Conservation (phyloP, 1,140 invertebrate genomes). For the Euwallacea fornicatus region DNA sequence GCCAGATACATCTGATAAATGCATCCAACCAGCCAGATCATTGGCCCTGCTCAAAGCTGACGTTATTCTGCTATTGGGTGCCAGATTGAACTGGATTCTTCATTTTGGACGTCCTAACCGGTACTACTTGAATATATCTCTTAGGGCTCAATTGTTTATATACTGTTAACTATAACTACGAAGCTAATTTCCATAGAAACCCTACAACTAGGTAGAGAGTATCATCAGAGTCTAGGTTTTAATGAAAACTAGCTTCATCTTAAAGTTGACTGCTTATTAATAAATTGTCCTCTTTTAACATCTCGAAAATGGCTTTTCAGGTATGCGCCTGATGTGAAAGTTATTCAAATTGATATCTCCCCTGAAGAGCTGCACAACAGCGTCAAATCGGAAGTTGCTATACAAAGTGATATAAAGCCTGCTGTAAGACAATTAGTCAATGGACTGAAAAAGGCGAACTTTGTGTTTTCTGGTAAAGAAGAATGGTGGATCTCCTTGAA, state of each 20-base stretch:
- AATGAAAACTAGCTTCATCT: background rate
- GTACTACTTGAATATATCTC: background rate
- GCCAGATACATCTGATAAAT: slow-evolving; percentile 74
- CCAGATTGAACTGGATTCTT: slow-evolving; percentile 95
- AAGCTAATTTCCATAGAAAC: too few relatives aligned
- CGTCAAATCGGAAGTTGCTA: slow-evolving; percentile 56
- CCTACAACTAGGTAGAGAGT: too few relatives aligned
- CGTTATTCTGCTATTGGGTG: slow-evolving; percentile 85
- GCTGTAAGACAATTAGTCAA: slow-evolving; percentile 49
- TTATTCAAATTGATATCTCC: slow-evolving; percentile 90
- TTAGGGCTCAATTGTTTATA: too few relatives aligned
- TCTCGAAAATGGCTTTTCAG: slow-evolving; percentile 50
- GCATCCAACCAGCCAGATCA: slow-evolving; percentile 84
- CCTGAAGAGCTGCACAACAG: slow-evolving; percentile 94
- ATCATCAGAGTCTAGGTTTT: too few relatives aligned
- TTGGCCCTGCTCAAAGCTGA: slow-evolving; percentile 84
- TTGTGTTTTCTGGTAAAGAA: slow-evolving; percentile 54
- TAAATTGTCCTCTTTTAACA: too few relatives aligned
- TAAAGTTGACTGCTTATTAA: too few relatives aligned
- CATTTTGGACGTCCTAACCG: slow-evolving; percentile 89
- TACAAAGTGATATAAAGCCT: slow-evolving; percentile 49
- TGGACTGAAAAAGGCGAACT: slow-evolving; percentile 59
- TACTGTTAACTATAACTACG: too few relatives aligned
- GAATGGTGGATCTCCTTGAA: slow-evolving; percentile 63
- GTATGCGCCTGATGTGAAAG: slow-evolving; percentile 78